Conservation (phyloP, 37 sponge, comb jelly and placozoan genomes). For the Aphrocallistes beatrix region DNA sequence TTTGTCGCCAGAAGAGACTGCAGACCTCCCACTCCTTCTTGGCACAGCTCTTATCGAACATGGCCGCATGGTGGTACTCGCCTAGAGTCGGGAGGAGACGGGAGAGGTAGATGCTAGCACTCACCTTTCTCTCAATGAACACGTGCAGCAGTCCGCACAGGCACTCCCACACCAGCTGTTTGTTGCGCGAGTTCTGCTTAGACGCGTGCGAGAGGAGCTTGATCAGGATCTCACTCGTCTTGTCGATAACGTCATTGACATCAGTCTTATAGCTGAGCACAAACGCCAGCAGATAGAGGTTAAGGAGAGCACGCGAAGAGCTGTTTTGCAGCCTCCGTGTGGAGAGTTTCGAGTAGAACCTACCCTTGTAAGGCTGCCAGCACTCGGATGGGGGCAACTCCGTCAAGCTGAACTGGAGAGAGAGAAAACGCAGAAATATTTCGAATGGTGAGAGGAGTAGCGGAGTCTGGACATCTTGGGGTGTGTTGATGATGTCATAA, state of each 20-base stretch:
- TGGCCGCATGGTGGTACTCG: background rate
- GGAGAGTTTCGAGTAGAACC: constrained; percentile 9
- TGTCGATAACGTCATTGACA: background rate
- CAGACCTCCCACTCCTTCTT: background rate
- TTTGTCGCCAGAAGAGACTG: background rate
- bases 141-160: background rate
- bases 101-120: background rate
- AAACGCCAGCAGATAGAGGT: constrained; percentile 3
- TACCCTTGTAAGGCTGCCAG: constrained; percentile 8
- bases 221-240: background rate
- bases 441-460: background rate
- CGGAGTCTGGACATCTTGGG: background rate
- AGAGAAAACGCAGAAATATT: constrained; percentile 6
- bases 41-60: background rate
- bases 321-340: background rate
- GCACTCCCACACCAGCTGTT: background rate
- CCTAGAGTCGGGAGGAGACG: background rate
- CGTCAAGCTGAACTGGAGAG: background rate
- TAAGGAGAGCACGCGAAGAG: background rate
- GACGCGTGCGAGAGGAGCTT: background rate
- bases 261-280: background rate
- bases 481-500: background rate
- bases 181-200: background rate
- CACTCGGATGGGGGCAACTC: background rate
- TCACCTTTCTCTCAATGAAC: background rate